These are phyloP conservation scores for Gobio gobio DNA, from an alignment of 2,113 vertebrate genomes.

Conservation along the genomic window DNA sequence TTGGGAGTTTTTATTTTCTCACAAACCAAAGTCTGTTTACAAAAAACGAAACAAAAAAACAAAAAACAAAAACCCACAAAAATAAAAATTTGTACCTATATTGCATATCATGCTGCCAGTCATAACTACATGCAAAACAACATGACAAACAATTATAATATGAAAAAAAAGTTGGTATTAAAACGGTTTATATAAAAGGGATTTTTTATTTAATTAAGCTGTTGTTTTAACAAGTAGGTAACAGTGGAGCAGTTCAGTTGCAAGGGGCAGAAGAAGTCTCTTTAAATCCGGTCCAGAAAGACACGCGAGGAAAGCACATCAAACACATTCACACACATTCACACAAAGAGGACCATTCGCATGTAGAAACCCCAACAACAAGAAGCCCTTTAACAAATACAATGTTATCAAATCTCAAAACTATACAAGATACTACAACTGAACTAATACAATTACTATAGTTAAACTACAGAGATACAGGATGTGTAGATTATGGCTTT, in stretches of 20 bases:
- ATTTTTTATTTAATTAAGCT: slow-evolving; percentile 54
- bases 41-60: slow-evolving; percentile 65
- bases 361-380: slow-evolving; percentile 57
- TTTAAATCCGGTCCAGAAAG: slow-evolving; percentile 44
- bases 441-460: slow-evolving; percentile 53
- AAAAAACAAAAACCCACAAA: slow-evolving; percentile 53
- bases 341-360: slow-evolving; percentile 48
- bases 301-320: slow-evolving; percentile 4
- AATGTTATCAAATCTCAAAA: slow-evolving; percentile 59
- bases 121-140: slow-evolving; percentile 77
- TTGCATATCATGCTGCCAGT: slow-evolving; percentile 77
- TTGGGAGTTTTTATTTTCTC: slow-evolving; percentile 63
- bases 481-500: slow-evolving; percentile 71
- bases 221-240: slow-evolving; percentile 57
- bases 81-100: slow-evolving; percentile 75
- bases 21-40: slow-evolving; percentile 74
- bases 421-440: slow-evolving; percentile 59
- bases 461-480: slow-evolving; percentile 59
- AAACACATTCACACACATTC: slow-evolving; percentile 43
- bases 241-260: slow-evolving; percentile 45
- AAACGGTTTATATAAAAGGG: slow-evolving; percentile 60
- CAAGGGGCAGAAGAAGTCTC: slow-evolving; percentile 15
- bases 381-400: slow-evolving; percentile 67
- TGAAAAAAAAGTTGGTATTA: slow-evolving; percentile 56
- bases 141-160: slow-evolving; percentile 65